A percentile compares a stretch with the other conserved stretches of the same genome.
Conservation (phyloP, 2,888 invertebrate genomes). For the Cremastobaeus sp. region DNA sequence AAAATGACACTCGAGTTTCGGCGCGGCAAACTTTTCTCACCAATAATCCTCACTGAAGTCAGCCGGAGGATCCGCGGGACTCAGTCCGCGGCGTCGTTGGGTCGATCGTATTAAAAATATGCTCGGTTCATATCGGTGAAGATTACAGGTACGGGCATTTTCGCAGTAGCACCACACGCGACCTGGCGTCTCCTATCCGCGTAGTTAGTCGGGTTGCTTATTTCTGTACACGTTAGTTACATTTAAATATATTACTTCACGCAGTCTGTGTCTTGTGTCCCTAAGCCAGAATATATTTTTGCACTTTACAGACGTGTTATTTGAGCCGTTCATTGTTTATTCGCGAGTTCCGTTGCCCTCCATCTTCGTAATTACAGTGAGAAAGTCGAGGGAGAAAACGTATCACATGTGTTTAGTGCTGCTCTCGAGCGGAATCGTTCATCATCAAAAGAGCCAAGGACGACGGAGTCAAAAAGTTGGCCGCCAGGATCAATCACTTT, state of each 20-base stretch:
- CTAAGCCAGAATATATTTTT: constrained; percentile 52
- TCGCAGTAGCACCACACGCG: constrained; percentile 43
- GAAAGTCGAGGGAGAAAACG: constrained; percentile 47
- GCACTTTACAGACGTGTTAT: constrained; percentile 52
- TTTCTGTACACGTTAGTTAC: constrained; percentile 38
- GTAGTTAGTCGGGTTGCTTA: constrained; percentile 1
- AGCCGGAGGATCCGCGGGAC: constrained; percentile 23
- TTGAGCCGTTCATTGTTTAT: constrained; percentile 45
- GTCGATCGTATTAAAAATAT: constrained; percentile 55
- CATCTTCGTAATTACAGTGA: constrained; percentile 48
- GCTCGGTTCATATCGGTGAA: constrained; percentile 45
- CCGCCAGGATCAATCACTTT: constrained; percentile 50
- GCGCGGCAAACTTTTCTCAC: constrained; percentile 61
- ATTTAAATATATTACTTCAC: constrained; percentile 53
- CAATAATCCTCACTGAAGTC: constrained; percentile 57
- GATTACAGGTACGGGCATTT: constrained; percentile 48
- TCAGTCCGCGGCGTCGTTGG: constrained; percentile 4
- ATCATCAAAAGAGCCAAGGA: constrained; percentile 49
- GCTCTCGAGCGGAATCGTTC: constrained; percentile 48
- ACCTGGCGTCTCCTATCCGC: constrained; percentile 19
- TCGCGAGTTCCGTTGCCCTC: constrained; percentile 35
- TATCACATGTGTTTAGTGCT: constrained; percentile 60
- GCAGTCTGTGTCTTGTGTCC: constrained; percentile 29
- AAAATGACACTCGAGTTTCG: constrained; percentile 53
- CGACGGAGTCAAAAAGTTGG: constrained; percentile 49